These are phyloP conservation scores for Stegodyphus dumicola DNA, from an alignment of 1,140 invertebrate genomes.

Conservation along the genomic window DNA sequence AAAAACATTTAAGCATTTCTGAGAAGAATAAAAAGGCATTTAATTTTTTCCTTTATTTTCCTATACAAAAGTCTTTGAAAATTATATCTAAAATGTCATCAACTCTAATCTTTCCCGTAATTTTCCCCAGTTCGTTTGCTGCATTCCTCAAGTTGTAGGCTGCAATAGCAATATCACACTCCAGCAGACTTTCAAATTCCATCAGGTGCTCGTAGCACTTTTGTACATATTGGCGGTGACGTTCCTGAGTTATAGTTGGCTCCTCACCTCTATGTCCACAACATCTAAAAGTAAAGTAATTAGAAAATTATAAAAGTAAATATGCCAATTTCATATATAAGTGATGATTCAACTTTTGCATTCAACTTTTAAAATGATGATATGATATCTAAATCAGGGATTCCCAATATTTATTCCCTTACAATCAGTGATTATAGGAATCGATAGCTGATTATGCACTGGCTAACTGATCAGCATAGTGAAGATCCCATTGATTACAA, in stretches of 20 bases:
- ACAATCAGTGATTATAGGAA: too few relatives aligned
- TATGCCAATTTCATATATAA: too few relatives aligned
- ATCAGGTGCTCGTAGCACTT: conserved; percentile 65
- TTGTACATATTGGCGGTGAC: conserved; percentile 65
- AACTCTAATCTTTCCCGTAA: conserved; percentile 80
- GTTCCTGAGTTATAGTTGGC: conserved; percentile 61
- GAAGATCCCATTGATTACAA: too few relatives aligned
- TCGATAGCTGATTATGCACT: too few relatives aligned
- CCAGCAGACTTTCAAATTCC: conserved; percentile 55
- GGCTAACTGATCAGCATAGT: too few relatives aligned
- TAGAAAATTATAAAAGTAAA: background rate
- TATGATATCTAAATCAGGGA: too few relatives aligned
- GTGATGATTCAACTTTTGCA: too few relatives aligned
- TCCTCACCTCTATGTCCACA: conserved; percentile 63
- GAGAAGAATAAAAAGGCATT: too few relatives aligned
- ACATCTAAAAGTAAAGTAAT: conserved; percentile 64
- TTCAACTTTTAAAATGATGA: too few relatives aligned
- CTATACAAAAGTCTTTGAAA: conserved; percentile 89
- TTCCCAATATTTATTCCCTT: too few relatives aligned
- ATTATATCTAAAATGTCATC: conserved; percentile 86
- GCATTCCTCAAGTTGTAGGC: conserved; percentile 77
- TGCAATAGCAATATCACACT: conserved; percentile 74
- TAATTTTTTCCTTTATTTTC: conserved; percentile 75
- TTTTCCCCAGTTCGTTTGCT: conserved; percentile 77
- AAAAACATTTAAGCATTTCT: too few relatives aligned